Conservation (phyloP, 2,888 invertebrate genomes). For the Coelinius sp. region DNA sequence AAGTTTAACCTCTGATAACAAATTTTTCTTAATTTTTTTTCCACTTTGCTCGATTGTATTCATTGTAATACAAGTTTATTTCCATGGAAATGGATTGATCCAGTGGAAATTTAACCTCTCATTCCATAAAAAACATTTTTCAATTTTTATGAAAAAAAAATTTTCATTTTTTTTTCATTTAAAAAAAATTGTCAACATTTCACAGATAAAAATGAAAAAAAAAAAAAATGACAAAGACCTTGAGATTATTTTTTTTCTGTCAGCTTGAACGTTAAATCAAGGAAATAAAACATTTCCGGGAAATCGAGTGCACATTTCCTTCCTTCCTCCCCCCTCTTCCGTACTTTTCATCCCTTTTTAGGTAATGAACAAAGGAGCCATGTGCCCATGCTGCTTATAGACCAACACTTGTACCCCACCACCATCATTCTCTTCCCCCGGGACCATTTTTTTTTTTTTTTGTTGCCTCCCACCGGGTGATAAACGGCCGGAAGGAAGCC, state of each 20-base stretch:
- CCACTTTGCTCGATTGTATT: too few relatives aligned
- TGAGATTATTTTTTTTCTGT: too few relatives aligned
- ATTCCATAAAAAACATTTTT: too few relatives aligned
- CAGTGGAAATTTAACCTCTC: too few relatives aligned
- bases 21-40: slow-evolving; percentile 4
- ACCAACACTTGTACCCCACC: background rate
- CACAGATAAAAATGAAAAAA: background rate
- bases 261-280: too few relatives aligned
- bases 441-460: background rate
- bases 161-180: too few relatives aligned
- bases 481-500: slow-evolving; percentile 67
- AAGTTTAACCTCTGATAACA: slow-evolving; percentile 18
- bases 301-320: slow-evolving; percentile 18
- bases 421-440: background rate
- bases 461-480: slow-evolving; percentile 56
- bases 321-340: background rate
- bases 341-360: background rate
- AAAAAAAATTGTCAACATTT: too few relatives aligned
- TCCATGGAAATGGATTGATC: too few relatives aligned
- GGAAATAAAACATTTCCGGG: slow-evolving; percentile 13
- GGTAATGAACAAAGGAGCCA: slow-evolving; percentile 14
- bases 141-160: too few relatives aligned
- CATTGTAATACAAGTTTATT: too few relatives aligned
- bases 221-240: too few relatives aligned
- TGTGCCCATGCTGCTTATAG: background rate